Percentiles rank a stretch among this genome's conserved stretches.
phyloP scores from a whole-genome alignment of 2,797 vertebrate species.

The Microhierax caerulescens region DNA sequence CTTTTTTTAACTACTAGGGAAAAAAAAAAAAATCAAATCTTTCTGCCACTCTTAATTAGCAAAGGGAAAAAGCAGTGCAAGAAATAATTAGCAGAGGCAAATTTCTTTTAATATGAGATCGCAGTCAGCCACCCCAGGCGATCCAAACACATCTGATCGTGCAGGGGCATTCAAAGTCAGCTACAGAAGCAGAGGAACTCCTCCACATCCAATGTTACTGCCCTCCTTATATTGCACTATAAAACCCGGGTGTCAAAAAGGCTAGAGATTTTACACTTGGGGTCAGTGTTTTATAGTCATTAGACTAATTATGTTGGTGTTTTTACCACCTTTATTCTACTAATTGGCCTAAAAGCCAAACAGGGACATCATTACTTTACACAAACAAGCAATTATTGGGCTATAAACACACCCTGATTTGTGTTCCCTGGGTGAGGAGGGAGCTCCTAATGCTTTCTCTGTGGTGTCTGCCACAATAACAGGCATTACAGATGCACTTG shows the following conservation, averaged over 20 bases:
- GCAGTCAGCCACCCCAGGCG: background rate
- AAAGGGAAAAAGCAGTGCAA: background rate
- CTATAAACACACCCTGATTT: conserved; percentile 69
- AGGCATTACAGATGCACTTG: conserved; percentile 65
- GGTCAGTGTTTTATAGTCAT: conserved; percentile 75
- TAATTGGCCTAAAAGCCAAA: conserved; percentile 78
- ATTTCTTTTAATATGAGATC: background rate
- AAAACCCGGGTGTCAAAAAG: conserved; percentile 81
- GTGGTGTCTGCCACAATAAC: conserved; percentile 54
- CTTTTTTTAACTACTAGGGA: background rate
- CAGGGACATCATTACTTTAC: conserved; percentile 76
- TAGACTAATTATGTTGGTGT: conserved; percentile 75
- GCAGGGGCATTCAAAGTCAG: conserved; percentile 44
- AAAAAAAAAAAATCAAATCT: background rate
- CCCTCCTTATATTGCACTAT: conserved; percentile 81
- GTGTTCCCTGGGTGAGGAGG: conserved; percentile 46
- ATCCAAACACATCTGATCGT: background rate
- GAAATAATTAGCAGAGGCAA: conserved; percentile 9
- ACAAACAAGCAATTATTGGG: conserved; percentile 74
- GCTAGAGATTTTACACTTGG: conserved; percentile 77
- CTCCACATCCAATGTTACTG: background rate
- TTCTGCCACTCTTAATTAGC: conserved; percentile 3
- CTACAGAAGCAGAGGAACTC: conserved; percentile 51
- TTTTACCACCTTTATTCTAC: conserved; percentile 75
- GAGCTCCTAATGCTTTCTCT: conserved; percentile 59